Conservation (phyloP, 2,113 vertebrate species). For the Marmota monax region DNA sequence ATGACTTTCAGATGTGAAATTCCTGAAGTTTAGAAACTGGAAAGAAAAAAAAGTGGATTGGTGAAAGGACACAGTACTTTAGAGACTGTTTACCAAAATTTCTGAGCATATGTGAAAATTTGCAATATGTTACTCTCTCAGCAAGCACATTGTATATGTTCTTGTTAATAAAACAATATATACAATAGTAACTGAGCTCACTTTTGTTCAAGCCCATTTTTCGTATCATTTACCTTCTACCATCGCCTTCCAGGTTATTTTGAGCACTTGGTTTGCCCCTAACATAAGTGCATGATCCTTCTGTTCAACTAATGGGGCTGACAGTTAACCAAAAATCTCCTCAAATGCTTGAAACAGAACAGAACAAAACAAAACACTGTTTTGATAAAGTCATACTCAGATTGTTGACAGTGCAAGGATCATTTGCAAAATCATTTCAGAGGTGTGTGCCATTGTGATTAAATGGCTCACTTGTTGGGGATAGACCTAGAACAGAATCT, state of each 20-base stretch:
- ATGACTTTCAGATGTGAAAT: conserved; percentile 22
- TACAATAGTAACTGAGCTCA: background rate
- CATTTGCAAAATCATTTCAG: background rate
- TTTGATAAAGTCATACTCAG: conserved; percentile 8
- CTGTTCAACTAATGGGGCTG: background rate
- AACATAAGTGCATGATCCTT: background rate
- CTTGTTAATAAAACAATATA: background rate
- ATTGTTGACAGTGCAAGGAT: background rate
- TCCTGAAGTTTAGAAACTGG: conserved; percentile 11
- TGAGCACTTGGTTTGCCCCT: background rate
- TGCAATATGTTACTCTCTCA: background rate
- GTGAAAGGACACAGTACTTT: background rate
- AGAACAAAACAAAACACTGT: background rate
- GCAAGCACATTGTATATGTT: background rate
- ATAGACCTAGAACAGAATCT: background rate
- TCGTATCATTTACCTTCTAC: background rate
- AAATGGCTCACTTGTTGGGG: background rate
- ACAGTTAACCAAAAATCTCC: background rate
- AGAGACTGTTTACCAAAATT: background rate
- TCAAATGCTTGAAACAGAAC: conserved; percentile 44
- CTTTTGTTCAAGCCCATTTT: background rate
- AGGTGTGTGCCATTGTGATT: background rate
- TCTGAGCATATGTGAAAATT: background rate
- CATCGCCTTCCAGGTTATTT: background rate
- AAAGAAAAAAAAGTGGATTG: background rate